Percentiles rank a stretch among this genome's conserved stretches.
These are phyloP conservation scores for Wiebesia pumilae DNA, from an alignment of 1,140 invertebrate species.

Conservation along the genomic window DNA sequence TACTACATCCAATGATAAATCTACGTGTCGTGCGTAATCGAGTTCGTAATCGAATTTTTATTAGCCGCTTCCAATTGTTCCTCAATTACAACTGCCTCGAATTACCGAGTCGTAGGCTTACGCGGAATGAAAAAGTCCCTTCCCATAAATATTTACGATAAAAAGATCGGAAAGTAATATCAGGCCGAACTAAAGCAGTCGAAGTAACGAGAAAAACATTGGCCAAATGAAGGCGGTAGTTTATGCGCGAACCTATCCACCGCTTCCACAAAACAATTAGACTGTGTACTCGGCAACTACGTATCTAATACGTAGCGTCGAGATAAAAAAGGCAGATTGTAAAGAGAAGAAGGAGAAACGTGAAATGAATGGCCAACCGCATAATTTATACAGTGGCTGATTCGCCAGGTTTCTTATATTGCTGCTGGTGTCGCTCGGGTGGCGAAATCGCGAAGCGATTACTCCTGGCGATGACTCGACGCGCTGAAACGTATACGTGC, in stretches of 20 bases:
- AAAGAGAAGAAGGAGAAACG: neutral
- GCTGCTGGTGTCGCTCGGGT: neutral
- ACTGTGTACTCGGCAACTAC: neutral
- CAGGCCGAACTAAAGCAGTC: neutral
- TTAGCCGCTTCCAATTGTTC: neutral
- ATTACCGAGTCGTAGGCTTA: neutral
- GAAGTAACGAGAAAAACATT: neutral
- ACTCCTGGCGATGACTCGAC: neutral
- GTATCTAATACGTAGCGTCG: constrained; percentile 8
- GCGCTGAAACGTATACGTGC: constrained; percentile 1
- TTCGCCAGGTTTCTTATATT: neutral
- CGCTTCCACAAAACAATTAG: constrained; percentile 26
- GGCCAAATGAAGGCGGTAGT: neutral
- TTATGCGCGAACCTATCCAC: neutral
- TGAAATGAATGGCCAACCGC: neutral
- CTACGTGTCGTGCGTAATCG: too few species aligned
- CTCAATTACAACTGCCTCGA: neutral
- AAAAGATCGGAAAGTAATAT: neutral
- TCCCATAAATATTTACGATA: neutral
- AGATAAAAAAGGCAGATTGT: constrained; percentile 23
- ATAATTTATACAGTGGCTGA: constrained; percentile 25
- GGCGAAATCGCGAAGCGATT: constrained; percentile 25
- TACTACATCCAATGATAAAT: too few species aligned
- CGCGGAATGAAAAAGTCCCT: neutral
- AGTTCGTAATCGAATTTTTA: too few species aligned